Conservation (phyloP, 2,113 vertebrate species). For the Myanophis thanlyinensis region DNA sequence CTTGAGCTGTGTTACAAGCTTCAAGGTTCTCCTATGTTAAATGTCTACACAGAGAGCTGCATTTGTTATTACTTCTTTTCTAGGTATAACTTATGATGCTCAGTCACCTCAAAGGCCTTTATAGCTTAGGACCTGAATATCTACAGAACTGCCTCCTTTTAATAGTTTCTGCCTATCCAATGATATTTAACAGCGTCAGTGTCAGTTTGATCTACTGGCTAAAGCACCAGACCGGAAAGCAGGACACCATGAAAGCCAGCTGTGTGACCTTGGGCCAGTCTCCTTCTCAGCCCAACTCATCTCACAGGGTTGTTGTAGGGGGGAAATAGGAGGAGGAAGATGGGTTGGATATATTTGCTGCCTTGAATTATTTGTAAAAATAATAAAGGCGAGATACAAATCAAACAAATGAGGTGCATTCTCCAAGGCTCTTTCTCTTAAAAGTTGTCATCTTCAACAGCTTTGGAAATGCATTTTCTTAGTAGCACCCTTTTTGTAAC, state of each 20-base stretch:
- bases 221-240: not conserved
- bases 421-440: not conserved
- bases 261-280: too few relatives aligned
- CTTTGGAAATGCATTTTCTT: not conserved
- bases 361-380: too few relatives aligned
- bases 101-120: not conserved
- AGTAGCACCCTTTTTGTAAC: not conserved
- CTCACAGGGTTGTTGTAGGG: too few relatives aligned
- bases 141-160: not conserved
- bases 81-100: not conserved
- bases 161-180: not conserved
- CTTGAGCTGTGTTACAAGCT: too few relatives aligned
- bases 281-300: too few relatives aligned
- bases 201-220: not conserved
- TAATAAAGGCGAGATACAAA: too few relatives aligned
- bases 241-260: too few relatives aligned
- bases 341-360: too few relatives aligned
- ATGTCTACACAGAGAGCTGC: not conserved
- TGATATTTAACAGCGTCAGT: not conserved
- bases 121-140: not conserved
- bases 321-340: too few relatives aligned
- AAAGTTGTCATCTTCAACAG: not conserved
- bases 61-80: not conserved
- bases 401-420: not conserved
- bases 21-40: too few relatives aligned